Percentiles rank a stretch among this genome's conserved stretches.
phyloP scores from a whole-genome alignment of 2,888 invertebrate genomes.

The Ephialtes manifestator region DNA sequence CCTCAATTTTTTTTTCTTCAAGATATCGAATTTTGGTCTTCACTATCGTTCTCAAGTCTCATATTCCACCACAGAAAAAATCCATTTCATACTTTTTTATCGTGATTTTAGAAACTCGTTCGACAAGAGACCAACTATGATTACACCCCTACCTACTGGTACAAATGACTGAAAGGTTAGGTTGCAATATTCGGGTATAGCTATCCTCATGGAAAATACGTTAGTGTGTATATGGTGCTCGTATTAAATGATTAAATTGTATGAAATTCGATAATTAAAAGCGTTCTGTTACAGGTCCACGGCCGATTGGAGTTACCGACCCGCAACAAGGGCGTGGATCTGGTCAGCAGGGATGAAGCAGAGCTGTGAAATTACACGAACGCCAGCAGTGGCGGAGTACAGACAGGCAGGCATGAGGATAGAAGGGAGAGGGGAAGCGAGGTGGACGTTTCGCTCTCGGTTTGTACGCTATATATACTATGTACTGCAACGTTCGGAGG shows the following conservation, averaged over 20 bases:
- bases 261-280: slow-evolving; percentile 60
- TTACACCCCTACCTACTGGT: neutral
- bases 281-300: slow-evolving; percentile 38
- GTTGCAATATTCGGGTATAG: neutral
- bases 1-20: too few relatives aligned
- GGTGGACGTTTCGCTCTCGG: slow-evolving; percentile 50
- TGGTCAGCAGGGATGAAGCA: slow-evolving; percentile 59
- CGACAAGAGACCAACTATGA: neutral
- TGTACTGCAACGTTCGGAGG: slow-evolving; percentile 63
- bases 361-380: slow-evolving; percentile 65
- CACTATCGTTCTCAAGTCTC: too few relatives aligned
- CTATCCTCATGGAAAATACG: neutral
- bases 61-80: too few relatives aligned
- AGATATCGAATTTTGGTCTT: too few relatives aligned
- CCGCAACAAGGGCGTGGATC: slow-evolving; percentile 19
- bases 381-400: slow-evolving; percentile 40
- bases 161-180: neutral
- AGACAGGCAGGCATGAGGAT: slow-evolving; percentile 14
- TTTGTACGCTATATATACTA: slow-evolving; percentile 34
- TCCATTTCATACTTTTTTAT: too few relatives aligned
- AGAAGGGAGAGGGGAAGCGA: slow-evolving; percentile 33
- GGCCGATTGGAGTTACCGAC: slow-evolving; percentile 24
- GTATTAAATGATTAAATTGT: slow-evolving; percentile 39
- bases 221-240: neutral
- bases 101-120: neutral